Conservation (phyloP, 1,140 invertebrate species). For the Cataglyphis hispanica region DNA sequence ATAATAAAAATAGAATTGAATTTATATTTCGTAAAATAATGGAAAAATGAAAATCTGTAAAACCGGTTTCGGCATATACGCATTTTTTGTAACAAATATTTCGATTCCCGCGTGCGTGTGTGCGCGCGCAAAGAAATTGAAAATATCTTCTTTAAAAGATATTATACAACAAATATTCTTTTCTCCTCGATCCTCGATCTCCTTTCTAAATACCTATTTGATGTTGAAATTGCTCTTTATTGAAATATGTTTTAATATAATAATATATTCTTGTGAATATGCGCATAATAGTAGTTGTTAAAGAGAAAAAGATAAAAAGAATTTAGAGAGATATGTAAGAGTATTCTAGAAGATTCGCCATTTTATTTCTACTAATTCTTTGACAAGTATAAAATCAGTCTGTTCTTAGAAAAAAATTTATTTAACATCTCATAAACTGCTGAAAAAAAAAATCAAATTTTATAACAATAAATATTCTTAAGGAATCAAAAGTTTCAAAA, state of each 20-base stretch:
- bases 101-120: background rate
- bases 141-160: background rate
- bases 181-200: background rate
- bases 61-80: too few species aligned
- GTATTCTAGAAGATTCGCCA: background rate
- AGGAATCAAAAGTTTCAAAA: background rate
- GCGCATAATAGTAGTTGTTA: background rate
- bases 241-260: background rate
- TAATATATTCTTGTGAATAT: background rate
- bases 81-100: slow-evolving; percentile 30
- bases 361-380: background rate
- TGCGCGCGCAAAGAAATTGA: background rate
- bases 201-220: slow-evolving; percentile 26
- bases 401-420: background rate
- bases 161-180: background rate
- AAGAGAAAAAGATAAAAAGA: background rate
- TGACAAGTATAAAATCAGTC: background rate
- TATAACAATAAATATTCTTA: slow-evolving; percentile 7
- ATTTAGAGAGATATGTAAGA: background rate
- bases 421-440: background rate
- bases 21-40: slow-evolving; percentile 38
- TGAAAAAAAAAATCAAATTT: background rate
- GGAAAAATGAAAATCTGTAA: slow-evolving; percentile 7
- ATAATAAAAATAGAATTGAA: slow-evolving; percentile 33
- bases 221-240: background rate